phyloP scores from a whole-genome alignment of 2,888 invertebrate genomes.

The Drosophila nr. perissopoda region DNA sequence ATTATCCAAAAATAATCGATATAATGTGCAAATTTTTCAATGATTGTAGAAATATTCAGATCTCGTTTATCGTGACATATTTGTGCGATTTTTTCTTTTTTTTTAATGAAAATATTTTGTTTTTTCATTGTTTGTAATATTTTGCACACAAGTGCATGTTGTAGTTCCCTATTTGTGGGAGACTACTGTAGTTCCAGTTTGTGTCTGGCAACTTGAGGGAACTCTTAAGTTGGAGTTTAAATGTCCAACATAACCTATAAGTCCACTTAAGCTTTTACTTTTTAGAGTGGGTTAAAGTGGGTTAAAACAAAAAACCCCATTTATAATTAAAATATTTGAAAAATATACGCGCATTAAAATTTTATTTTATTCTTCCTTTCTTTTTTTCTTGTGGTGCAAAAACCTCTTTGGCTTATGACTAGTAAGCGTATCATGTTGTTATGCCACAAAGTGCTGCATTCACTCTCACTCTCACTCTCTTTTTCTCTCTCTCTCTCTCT shows the following conservation, averaged over 20 bases:
- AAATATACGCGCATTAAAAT: conserved; percentile 14
- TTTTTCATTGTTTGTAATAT: background rate
- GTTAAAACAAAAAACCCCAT: conserved; percentile 8
- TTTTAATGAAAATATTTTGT: background rate
- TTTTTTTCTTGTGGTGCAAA: conserved; percentile 12
- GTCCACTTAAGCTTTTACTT: conserved; percentile 2
- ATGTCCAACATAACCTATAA: conserved; percentile 4
- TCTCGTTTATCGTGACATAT: background rate
- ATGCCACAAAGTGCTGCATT: conserved; percentile 20
- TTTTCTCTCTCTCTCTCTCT: no score
- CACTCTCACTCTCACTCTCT: background rate
- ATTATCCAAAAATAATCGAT: background rate
- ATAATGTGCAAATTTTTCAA: background rate
- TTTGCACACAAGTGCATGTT: background rate
- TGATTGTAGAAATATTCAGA: background rate
- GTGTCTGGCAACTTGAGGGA: background rate
- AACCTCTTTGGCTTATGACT: conserved; percentile 36
- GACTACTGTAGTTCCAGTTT: background rate
- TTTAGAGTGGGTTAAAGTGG: conserved; percentile 6
- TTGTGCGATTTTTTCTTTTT: background rate
- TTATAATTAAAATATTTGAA: conserved; percentile 37
- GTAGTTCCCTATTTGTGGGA: background rate
- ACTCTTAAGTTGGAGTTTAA: background rate
- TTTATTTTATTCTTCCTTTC: conserved; percentile 5
- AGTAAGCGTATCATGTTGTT: conserved; percentile 40